These are phyloP conservation scores for Pitta sordida DNA, from an alignment of 2,113 vertebrate species.

Conservation along the genomic window DNA sequence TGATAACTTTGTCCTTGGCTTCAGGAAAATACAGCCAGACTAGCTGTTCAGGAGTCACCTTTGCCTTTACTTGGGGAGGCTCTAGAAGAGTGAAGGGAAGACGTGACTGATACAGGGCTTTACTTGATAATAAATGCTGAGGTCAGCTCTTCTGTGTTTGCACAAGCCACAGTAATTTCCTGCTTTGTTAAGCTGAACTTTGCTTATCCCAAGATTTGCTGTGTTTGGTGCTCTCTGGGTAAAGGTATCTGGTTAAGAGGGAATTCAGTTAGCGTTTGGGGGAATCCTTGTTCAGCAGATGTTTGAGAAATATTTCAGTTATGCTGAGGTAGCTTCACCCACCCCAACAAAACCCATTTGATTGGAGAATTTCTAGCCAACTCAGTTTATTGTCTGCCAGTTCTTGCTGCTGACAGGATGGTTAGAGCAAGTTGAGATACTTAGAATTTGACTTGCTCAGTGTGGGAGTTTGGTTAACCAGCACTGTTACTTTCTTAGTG, in stretches of 20 bases:
- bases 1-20: background rate
- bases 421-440: background rate
- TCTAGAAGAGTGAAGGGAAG: background rate
- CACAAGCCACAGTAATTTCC: background rate
- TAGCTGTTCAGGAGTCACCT: background rate
- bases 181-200: background rate
- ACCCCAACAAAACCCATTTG: background rate
- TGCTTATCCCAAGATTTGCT: background rate
- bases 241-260: background rate
- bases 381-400: background rate
- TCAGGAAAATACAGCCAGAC: background rate
- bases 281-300: background rate
- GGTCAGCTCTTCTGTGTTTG: background rate
- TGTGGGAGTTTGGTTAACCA: background rate
- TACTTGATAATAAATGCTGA: background rate
- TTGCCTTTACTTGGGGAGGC: background rate
- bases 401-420: background rate
- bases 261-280: background rate
- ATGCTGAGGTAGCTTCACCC: background rate
- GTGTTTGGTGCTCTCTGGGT: background rate
- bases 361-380: background rate
- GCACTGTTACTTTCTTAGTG: accelerated
- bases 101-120: background rate
- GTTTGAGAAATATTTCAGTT: background rate
- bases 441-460: background rate